Percentiles rank a stretch among this genome's conserved stretches.
These are phyloP conservation scores for Bryconaethiops microstoma DNA, from an alignment of 2,797 vertebrate species.

Conservation along the genomic window DNA sequence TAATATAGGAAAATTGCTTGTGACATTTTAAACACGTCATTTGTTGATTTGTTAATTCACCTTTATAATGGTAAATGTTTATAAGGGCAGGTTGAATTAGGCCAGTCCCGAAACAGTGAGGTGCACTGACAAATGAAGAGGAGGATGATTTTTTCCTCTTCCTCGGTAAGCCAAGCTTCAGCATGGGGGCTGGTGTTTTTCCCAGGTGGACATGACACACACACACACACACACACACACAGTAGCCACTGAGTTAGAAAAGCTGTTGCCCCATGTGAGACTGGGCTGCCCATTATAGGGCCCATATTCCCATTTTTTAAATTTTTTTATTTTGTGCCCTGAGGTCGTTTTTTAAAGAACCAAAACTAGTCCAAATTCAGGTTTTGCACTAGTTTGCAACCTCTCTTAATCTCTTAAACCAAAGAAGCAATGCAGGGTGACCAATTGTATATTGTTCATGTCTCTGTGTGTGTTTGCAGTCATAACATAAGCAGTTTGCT, in stretches of 20 bases:
- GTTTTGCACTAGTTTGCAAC: too few species aligned
- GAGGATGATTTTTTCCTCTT: background rate
- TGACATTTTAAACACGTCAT: background rate
- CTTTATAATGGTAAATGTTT: background rate
- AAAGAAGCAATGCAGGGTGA: too few species aligned
- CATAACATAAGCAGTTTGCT: too few species aligned
- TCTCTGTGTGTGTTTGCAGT: too few species aligned
- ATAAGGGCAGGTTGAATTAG: background rate
- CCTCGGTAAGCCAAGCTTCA: constrained; percentile 1
- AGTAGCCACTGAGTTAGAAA: background rate
- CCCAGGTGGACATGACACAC: constrained; percentile 6
- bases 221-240: background rate
- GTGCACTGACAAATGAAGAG: constrained; percentile 10
- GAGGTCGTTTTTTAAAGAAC: too few species aligned
- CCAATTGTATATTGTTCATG: too few species aligned
- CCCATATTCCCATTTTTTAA: background rate
- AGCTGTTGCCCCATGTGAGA: constrained; percentile 1
- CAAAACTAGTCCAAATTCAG: too few species aligned
- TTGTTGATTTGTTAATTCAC: background rate
- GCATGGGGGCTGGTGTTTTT: constrained; percentile 6
- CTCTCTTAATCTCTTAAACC: background rate
- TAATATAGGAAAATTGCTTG: background rate
- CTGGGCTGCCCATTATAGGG: background rate
- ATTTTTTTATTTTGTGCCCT: background rate
- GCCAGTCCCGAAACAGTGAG: background rate